phyloP scores from a whole-genome alignment of 2,888 invertebrate genomes.

The Alloplasta piceator region DNA sequence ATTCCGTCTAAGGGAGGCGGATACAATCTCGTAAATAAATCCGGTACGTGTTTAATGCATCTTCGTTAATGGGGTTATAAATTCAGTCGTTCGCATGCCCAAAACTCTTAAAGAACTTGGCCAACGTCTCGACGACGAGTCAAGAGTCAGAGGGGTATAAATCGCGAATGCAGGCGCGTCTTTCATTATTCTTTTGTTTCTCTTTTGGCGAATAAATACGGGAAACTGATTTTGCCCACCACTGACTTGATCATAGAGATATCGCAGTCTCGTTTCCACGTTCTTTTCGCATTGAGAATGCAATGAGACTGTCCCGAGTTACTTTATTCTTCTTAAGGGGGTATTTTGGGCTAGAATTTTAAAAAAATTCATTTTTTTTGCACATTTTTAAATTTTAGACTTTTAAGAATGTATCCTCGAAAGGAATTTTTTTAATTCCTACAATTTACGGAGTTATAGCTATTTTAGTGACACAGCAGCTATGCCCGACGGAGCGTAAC shows the following conservation, averaged over 20 bases:
- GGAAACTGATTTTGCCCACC: neutral
- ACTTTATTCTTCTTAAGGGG: constrained; percentile 57
- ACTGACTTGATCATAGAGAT: constrained; percentile 36
- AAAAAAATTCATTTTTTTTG: constrained; percentile 1
- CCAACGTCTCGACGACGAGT: constrained; percentile 28
- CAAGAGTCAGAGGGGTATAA: constrained; percentile 53
- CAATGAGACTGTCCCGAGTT: constrained; percentile 65
- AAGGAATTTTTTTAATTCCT: neutral
- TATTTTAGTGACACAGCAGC: too few relatives aligned
- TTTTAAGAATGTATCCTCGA: too few relatives aligned
- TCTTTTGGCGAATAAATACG: constrained; percentile 12
- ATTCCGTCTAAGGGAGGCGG: too few relatives aligned
- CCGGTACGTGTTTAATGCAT: constrained; percentile 20
- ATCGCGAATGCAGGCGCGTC: constrained; percentile 37
- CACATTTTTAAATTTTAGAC: too few relatives aligned
- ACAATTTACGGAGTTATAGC: too few relatives aligned
- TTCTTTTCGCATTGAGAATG: constrained; percentile 60
- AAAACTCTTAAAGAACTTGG: constrained; percentile 38
- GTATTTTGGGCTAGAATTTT: too few relatives aligned
- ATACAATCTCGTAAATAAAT: constrained; percentile 26
- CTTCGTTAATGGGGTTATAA: constrained; percentile 38
- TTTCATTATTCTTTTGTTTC: constrained; percentile 1
- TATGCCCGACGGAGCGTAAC: too few relatives aligned
- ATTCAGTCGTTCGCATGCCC: constrained; percentile 37
- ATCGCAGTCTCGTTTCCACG: constrained; percentile 33